A percentile compares a stretch with the other conserved stretches of the same genome.
These are phyloP conservation scores for Arbacia lixula DNA, from an alignment of 53 echinoderm and acorn worm species.

Conservation along the genomic window DNA sequence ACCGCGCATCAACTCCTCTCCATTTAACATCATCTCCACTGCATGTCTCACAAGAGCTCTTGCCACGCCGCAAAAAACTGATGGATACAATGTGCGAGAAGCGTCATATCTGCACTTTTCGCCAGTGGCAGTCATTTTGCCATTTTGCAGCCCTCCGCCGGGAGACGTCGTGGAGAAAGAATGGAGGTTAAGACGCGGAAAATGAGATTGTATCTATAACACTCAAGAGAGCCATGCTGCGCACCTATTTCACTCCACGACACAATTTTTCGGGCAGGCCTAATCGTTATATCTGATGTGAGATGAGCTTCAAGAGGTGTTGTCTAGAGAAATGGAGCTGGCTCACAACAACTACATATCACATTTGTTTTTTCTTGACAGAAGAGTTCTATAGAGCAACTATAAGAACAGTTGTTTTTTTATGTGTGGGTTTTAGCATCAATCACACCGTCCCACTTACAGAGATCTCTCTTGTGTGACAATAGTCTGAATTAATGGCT, in stretches of 20 bases:
- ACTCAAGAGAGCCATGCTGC: slow-evolving; percentile 10
- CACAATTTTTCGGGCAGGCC: slow-evolving; percentile 45
- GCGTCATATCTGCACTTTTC: slow-evolving; percentile 15
- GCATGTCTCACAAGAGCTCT: slow-evolving; percentile 19
- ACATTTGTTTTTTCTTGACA: no score
- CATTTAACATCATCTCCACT: slow-evolving; percentile 57
- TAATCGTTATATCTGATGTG: slow-evolving; percentile 21
- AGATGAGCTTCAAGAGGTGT: no score
- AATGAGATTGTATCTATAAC: slow-evolving; percentile 35
- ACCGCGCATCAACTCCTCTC: slow-evolving; percentile 53
- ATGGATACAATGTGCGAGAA: background rate
- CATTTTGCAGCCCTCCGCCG: slow-evolving; percentile 21
- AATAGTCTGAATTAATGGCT: no score
- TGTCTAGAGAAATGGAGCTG: no score
- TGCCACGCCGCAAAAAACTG: background rate
- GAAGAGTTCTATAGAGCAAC: no score
- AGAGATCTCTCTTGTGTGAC: no score
- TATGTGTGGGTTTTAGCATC: no score
- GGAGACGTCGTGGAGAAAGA: slow-evolving; percentile 9
- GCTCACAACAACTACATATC: no score
- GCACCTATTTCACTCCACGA: slow-evolving; percentile 6
- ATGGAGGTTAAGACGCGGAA: slow-evolving; percentile 1
- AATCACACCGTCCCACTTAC: no score
- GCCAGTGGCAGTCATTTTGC: slow-evolving; percentile 32
- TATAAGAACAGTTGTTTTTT: no score